Conservation (phyloP, 1,140 invertebrate genomes). For the Andrena cerasifolii region DNA sequence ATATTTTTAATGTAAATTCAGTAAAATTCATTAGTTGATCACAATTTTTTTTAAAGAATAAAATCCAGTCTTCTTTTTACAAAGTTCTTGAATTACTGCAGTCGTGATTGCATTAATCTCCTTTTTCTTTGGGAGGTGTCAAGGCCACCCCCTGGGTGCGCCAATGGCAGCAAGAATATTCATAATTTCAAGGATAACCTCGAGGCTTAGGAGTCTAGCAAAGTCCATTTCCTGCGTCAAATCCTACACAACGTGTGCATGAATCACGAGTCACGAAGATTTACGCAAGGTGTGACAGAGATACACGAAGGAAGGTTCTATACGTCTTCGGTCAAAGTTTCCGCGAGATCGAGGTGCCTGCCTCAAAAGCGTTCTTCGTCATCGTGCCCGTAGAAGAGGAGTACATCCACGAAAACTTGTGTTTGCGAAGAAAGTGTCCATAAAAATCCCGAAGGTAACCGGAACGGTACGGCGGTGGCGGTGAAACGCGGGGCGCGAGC, state of each 20-base stretch:
- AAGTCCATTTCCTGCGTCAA: neutral
- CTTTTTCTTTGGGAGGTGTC: too few relatives aligned
- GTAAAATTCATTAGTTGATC: too few relatives aligned
- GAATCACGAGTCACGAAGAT: too few relatives aligned
- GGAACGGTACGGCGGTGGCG: neutral
- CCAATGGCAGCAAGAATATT: too few relatives aligned
- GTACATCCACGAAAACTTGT: neutral
- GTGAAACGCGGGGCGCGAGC: slow-evolving; percentile 26
- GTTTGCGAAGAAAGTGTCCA: neutral
- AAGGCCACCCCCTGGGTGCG: too few relatives aligned
- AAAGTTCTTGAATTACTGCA: too few relatives aligned
- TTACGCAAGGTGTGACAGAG: neutral
- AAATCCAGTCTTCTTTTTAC: too few relatives aligned
- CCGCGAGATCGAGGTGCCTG: neutral
- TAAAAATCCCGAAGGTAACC: neutral
- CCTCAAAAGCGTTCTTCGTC: neutral
- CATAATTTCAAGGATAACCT: neutral
- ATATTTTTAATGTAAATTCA: too few relatives aligned
- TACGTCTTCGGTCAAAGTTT: neutral
- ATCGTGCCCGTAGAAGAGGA: neutral
- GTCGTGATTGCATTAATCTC: too few relatives aligned
- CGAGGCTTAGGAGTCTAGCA: neutral
- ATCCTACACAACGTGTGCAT: too few relatives aligned
- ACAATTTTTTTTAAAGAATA: too few relatives aligned
- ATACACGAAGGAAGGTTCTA: neutral